Evolutionary conservation across 2,888 invertebrate species (phyloP), one percentile per base, ranked within the genome.

Genomic region (Prosopocoilus inquinatus): DNA sequence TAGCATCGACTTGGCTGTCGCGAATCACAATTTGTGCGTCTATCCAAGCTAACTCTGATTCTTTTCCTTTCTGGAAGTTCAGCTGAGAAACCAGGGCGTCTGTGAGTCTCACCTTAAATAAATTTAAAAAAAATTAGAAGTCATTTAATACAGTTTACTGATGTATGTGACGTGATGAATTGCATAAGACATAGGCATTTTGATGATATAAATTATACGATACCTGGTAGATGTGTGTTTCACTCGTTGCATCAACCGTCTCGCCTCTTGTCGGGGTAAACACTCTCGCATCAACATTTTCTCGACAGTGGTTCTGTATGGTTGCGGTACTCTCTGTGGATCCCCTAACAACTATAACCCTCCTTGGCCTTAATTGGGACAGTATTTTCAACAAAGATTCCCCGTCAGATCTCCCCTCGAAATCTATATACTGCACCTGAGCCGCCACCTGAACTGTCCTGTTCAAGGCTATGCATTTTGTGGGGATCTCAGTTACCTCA

Each of bases 151-250:
- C 8, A 1, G 20, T 4, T 5, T 4, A 28, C 1, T 28, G 20
- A 2, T 20, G 20, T 4, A 20, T 2, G 20, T n/a, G n/a, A n/a
- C n/a, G n/a, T n/a, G n/a, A n/a, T n/a, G n/a, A n/a, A n/a, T n/a
- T n/a, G n/a, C n/a, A n/a, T n/a, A n/a, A n/a, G n/a, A n/a, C n/a
- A n/a, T n/a, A n/a, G n/a, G n/a, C n/a, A n/a, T n/a, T n/a, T n/a
- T n/a, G n/a, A n/a, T n/a, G n/a, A n/a, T n/a, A n/a, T n/a, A n/a
- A n/a, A n/a, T n/a, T n/a, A n/a, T 34, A 9, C 36, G 7, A 57
- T 71, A 93, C 94, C 83, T 98, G 98, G 76, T 96, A 98, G 67
- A 99, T 99, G 70, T 97, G 94, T 0, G 95, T 94, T 77, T 99
- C 98, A 0, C 96, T 96, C 0, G 99, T 98, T 0, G 94, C 97